These are phyloP conservation scores for Crotalus helleri DNA, from an alignment of 2,113 vertebrate species.

Conservation along the genomic window DNA sequence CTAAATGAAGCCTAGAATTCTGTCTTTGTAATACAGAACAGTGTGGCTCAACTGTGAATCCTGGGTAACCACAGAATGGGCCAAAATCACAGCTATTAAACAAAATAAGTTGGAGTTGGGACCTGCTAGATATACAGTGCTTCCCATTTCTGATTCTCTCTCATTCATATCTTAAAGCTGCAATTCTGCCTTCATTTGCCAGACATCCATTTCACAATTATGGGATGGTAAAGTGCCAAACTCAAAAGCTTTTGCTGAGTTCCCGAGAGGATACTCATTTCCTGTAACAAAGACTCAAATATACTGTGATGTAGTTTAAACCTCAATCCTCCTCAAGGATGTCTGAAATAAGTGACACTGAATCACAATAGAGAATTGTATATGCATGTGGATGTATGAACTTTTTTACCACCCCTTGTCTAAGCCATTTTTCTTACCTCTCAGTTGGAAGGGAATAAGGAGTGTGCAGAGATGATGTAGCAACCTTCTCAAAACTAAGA, in stretches of 20 bases:
- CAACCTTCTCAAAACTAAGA: background rate
- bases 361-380: background rate
- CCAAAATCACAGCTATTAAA: background rate
- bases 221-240: background rate
- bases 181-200: background rate
- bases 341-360: background rate
- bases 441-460: background rate
- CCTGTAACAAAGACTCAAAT: background rate
- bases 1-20: constrained; percentile 33
- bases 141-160: background rate
- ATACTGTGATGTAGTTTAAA: background rate
- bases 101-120: background rate
- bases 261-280: background rate
- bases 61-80: background rate
- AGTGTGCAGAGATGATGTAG: background rate
- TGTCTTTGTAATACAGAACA: background rate
- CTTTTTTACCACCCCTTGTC: background rate
- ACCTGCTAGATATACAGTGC: rapidly evolving
- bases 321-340: background rate
- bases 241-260: background rate
- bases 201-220: background rate
- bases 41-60: background rate
- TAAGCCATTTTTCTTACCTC: background rate
- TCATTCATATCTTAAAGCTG: background rate
- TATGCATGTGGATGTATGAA: background rate